Conservation (phyloP, 2,113 vertebrate species). For the Carollia perspicillata region DNA sequence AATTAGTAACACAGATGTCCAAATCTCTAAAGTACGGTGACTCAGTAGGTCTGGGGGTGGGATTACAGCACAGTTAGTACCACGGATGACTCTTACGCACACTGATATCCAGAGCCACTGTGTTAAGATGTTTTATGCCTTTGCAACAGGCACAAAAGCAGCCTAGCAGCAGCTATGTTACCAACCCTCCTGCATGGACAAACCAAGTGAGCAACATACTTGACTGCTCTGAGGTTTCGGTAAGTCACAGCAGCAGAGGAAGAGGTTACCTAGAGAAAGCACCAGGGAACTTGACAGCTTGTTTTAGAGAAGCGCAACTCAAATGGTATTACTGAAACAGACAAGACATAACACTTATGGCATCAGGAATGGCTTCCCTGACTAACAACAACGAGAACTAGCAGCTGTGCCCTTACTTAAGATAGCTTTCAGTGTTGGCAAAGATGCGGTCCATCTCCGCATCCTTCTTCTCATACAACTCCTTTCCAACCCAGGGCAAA, state of each 20-base stretch:
- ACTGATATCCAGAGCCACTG: neutral
- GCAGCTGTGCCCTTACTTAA: constrained; percentile 87
- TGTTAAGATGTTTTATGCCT: neutral
- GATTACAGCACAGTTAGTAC: neutral
- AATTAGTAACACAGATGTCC: neutral
- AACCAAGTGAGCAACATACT: neutral
- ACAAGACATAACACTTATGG: neutral
- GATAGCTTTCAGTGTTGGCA: constrained; percentile 93
- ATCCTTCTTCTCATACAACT: constrained; percentile 98
- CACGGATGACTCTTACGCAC: neutral
- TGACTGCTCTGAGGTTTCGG: neutral
- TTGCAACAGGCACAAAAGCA: neutral
- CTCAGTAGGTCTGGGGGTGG: neutral
- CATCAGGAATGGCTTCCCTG: neutral
- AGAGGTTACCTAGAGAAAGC: neutral
- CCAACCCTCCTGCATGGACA: neutral
- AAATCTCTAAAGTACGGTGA: neutral
- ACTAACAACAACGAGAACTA: neutral
- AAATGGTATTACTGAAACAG: neutral
- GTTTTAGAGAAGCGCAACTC: constrained; percentile 1
- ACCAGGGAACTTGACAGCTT: neutral
- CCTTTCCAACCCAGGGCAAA: constrained; percentile 98
- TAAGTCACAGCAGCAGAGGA: neutral
- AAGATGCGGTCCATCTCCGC: constrained; percentile 97
- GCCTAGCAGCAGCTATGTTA: neutral